These are phyloP conservation scores for Eupeodes luniger DNA, from an alignment of 2,888 invertebrate genomes.

Conservation along the genomic window DNA sequence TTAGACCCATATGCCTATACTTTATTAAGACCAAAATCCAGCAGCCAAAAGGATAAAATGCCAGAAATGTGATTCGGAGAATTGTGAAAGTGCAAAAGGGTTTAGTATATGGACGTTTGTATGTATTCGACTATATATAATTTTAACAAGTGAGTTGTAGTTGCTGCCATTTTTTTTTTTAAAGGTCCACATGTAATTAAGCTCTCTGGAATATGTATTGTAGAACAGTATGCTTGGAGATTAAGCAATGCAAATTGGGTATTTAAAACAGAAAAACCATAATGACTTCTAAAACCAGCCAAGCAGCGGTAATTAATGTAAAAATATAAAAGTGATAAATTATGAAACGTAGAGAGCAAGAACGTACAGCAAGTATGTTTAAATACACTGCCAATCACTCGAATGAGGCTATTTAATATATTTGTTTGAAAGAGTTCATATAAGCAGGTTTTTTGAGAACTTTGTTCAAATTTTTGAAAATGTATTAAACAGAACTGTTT, in stretches of 20 bases:
- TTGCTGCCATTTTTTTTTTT: conserved; percentile 16
- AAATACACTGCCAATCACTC: too few relatives aligned
- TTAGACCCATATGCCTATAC: neutral
- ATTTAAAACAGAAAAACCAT: conserved; percentile 21
- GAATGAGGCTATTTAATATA: too few relatives aligned
- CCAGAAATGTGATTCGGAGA: conserved; percentile 3
- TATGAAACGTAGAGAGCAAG: neutral
- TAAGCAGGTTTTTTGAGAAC: too few relatives aligned
- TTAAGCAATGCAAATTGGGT: conserved; percentile 50
- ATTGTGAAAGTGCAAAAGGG: conserved; percentile 15
- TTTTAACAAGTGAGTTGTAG: conserved; percentile 18
- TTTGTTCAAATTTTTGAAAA: too few relatives aligned
- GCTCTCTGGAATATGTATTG: neutral
- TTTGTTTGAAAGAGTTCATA: too few relatives aligned
- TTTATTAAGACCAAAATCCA: neutral
- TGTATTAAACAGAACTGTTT: too few relatives aligned
- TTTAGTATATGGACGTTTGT: too few relatives aligned
- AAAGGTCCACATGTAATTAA: conserved; percentile 39
- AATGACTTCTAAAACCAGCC: conserved; percentile 30
- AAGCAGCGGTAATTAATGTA: conserved; percentile 36
- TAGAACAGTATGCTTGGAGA: conserved; percentile 13
- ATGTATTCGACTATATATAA: neutral
- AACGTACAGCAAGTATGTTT: too few relatives aligned
- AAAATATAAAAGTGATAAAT: conserved; percentile 26
- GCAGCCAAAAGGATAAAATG: conserved; percentile 19